Base-by-base conservation (phyloP, 2,113 vertebrate genomes). In the Phrynocephalus versicolor region DNA sequence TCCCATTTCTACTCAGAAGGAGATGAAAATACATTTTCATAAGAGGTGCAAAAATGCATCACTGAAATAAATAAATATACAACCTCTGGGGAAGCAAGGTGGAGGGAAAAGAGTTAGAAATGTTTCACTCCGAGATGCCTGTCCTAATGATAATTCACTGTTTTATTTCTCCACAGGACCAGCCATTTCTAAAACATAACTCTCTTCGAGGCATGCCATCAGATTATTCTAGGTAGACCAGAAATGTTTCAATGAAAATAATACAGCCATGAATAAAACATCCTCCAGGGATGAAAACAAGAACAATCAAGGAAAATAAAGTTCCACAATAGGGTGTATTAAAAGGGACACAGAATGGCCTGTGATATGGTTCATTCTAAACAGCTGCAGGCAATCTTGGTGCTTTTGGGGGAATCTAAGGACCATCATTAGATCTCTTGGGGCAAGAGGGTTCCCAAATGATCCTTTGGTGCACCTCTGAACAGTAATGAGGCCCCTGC, bases 1-100 rank as follows among this genome's bases (percentile, higher is more conserved):
- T 87, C 60, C 37, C 25, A 33, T 6, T 81, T 58, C 75, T 86
- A 45, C 45, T 70, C 16, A 62, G 3, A 45, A 6, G 19, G 72
- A 80, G 82, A 33, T 45, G 76, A 69, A 84, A 85, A 4, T 69
- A 89, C 88, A 86, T 69, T 72, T 9, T 0, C 0, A 65, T 6
- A 80, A 73, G 57, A 87, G 41, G 69, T 83, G 45, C 21, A 85
- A 87, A n/a, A 77, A 89, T 64, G n/a, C 73, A 86, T 8, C 58
- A 13, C 75, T 74, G 57, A 71, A 91, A 81, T 74, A 64, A 85
- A 86, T 77, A n/a, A 33, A 62, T n/a, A 58, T 30, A 39, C 51
- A 83, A 60, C 23, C 30, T 55, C n/a, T 9, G 9, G 41, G 39
- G n/a, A 64, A 57, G 39, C 30, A 70, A 7, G 2, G 51, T 67